Evolutionary conservation across 2,888 invertebrate species (phyloP).

Genomic region (Cantharis lateralis): DNA sequence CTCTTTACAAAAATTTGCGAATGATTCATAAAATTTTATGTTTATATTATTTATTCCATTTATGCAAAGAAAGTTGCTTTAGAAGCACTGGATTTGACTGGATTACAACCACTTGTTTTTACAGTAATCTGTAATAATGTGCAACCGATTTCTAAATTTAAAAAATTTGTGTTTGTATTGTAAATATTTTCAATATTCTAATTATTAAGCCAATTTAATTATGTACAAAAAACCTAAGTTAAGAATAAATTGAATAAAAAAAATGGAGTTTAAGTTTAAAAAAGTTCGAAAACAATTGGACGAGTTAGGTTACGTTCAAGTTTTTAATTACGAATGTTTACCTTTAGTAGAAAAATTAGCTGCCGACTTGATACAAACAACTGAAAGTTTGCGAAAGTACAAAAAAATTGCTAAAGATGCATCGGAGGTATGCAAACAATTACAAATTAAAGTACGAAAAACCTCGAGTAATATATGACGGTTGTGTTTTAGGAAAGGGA

Average conservation of each 20-base stretch:
- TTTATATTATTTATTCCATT: no score
- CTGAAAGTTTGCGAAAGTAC: slow-evolving; percentile 83
- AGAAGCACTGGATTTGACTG: background rate
- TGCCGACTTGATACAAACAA: slow-evolving; percentile 83
- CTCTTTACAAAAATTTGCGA: no score
- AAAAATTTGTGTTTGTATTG: slow-evolving; percentile 1
- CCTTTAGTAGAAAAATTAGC: slow-evolving; percentile 81
- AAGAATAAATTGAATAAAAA: slow-evolving; percentile 18
- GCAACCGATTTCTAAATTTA: background rate
- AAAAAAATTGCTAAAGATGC: slow-evolving; percentile 76
- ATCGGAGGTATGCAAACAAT: slow-evolving; percentile 58
- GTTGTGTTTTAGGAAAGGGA: slow-evolving; percentile 66
- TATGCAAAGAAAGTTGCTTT: background rate
- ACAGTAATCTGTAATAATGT: background rate
- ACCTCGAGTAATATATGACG: slow-evolving; percentile 1
- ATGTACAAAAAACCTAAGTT: background rate
- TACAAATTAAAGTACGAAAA: background rate
- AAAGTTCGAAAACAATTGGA: slow-evolving; percentile 71
- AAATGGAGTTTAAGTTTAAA: slow-evolving; percentile 47
- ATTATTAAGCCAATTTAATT: background rate
- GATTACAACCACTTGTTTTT: background rate
- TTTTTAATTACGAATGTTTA: slow-evolving; percentile 75
- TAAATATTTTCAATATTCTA: background rate
- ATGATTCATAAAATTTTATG: no score
- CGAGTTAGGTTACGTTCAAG: slow-evolving; percentile 80